A percentile compares a stretch with the other conserved stretches of the same genome.
Evolutionary conservation across 1,140 invertebrate genomes (phyloP).

Genomic region (Drosophila funebris): DNA sequence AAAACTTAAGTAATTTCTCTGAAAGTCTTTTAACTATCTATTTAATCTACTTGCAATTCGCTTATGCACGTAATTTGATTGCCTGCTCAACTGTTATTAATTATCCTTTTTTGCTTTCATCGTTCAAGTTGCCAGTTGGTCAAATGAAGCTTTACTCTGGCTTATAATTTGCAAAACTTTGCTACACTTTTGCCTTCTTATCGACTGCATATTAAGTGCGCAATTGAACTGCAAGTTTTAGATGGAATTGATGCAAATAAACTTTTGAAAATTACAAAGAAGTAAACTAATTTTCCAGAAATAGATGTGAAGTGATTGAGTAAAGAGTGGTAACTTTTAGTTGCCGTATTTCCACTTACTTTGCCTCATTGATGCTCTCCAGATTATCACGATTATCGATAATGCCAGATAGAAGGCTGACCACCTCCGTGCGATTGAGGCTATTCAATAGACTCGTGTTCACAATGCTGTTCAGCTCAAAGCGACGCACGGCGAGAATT

Average conservation of each 20-base stretch:
- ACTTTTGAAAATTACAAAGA: neutral
- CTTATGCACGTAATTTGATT: neutral
- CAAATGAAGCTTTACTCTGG: constrained; percentile 1
- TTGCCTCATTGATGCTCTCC: constrained; percentile 76
- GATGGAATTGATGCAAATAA: no score
- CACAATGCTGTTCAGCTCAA: constrained; percentile 75
- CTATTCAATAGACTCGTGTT: constrained; percentile 67
- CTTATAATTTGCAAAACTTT: constrained; percentile 45
- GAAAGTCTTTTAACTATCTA: neutral
- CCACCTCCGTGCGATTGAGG: constrained; percentile 77
- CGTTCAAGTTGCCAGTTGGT: neutral
- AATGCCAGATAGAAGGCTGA: constrained; percentile 69
- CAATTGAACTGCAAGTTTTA: neutral
- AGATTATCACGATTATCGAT: constrained; percentile 82
- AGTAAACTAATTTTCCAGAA: neutral
- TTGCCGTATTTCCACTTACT: constrained; percentile 57
- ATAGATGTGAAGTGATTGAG: neutral
- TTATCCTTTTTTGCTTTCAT: constrained; percentile 14
- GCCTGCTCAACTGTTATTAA: neutral
- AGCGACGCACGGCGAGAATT: constrained; percentile 76
- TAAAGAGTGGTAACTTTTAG: neutral
- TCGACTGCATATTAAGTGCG: neutral
- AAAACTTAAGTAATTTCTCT: no score
- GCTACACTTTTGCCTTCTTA: neutral
- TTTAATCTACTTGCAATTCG: neutral